Evolutionary conservation across 2,888 invertebrate genomes (phyloP), one percentile per base, ranked within the genome.

Genomic region (Petrophora chlorosata): DNA sequence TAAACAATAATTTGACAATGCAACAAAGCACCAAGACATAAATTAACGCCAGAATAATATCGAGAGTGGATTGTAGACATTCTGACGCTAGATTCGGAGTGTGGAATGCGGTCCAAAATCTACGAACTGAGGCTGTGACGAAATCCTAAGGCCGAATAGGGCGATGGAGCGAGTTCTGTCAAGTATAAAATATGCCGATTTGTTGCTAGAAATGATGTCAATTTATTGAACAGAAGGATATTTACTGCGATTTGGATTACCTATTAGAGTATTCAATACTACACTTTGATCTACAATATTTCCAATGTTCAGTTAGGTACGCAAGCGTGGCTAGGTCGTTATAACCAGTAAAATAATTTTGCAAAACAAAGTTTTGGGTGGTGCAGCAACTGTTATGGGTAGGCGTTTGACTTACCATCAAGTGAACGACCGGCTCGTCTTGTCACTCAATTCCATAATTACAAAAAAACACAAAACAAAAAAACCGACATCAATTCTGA

Each of bases 81-180:
- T 49, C 32, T 41, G 59, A 42, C 49, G 44, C 53, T 56, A 29
- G 41, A 53, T 53, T 53, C 39, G 45, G 49, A 45, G 9, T 26
- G 9, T n/a, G 47, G 47, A 53, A 47, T 53, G 47, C 23, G 43
- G 52, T 44, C 35, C 26, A 33, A 41, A 41, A 25, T 32, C 44
- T 22, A 40, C n/a, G n/a, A n/a, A n/a, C n/a, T n/a, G n/a, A n/a
- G n/a, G n/a, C 28, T 51, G 42, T 61, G 61, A 58, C 52, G 61
- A 61, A 61, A 61, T 32, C 34, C 49, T 48, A 58, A 58, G 56
- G 52, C 56, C 53, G 56, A 41, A 47, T 55, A 48, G 44, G 53
- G 51, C 47, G 29, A n/a, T n/a, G n/a, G n/a, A 33, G 36, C 47
- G 34, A 46, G 54, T 61, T 53, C 52, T 52, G 60, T 51, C 60